These are phyloP conservation scores for Aphrophora alni DNA, from an alignment of 2,888 invertebrate species.

Conservation along the genomic window DNA sequence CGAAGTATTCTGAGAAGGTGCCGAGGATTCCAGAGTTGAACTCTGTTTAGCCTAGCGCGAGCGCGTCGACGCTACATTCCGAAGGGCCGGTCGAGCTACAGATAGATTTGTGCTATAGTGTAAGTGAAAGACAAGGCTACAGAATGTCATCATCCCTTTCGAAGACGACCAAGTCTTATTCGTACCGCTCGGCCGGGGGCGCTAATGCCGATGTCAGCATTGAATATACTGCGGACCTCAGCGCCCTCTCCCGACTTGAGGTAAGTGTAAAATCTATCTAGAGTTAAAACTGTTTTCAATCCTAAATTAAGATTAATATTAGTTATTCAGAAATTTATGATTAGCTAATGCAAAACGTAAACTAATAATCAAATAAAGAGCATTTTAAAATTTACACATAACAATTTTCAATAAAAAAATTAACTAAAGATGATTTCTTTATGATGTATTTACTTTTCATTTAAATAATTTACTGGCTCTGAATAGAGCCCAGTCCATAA, in stretches of 20 bases:
- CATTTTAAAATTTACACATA: no score
- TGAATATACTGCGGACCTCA: conserved; percentile 93
- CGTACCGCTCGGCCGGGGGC: conserved; percentile 86
- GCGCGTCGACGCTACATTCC: conserved; percentile 30
- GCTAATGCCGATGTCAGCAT: conserved; percentile 87
- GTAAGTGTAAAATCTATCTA: conserved; percentile 68
- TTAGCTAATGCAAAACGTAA: no score
- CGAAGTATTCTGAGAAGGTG: conserved; percentile 11
- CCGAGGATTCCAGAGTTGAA: conserved; percentile 31
- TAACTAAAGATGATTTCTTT: no score
- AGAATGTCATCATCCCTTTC: conserved; percentile 58
- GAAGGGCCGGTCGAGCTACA: conserved; percentile 27
- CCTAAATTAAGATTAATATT: no score
- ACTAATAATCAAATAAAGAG: no score
- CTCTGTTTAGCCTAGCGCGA: conserved; percentile 28
- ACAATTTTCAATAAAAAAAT: no score
- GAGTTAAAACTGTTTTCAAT: no score
- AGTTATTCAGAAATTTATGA: no score
- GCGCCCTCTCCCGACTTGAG: conserved; percentile 94
- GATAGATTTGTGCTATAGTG: conserved; percentile 19
- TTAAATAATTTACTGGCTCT: no score
- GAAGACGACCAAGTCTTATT: conserved; percentile 85
- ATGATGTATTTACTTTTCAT: no score
- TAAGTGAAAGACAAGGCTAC: conserved; percentile 24
- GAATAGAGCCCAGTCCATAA: no score